Base-by-base conservation (phyloP, 2,113 vertebrate genomes). In the Clarias gariepinus region DNA sequence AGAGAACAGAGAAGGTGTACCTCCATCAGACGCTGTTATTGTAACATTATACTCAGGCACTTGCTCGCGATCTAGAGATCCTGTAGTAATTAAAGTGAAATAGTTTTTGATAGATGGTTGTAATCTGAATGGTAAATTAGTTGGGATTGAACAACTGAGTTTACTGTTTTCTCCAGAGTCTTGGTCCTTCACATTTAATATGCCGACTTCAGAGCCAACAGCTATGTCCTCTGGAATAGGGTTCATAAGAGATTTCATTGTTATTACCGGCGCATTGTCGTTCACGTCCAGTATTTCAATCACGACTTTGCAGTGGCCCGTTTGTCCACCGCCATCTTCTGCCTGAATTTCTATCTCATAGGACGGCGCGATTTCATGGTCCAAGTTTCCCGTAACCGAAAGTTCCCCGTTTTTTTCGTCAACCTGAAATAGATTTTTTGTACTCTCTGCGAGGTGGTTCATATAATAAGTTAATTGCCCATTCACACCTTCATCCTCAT, bases 151-250 rank as follows among this genome's bases (percentile, higher is more conserved):
- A 25, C 95, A 96, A 11, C 90, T 66, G 0, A 90, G 92, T 15
- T 58, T 92, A 1, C 94, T 92, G 0, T 95, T 96, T 21, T 94
- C 90, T 0, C 92, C 94, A 0, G 93, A 91, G 60, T 96, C 95
- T 16, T 30, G 78, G 19, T 96, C 94, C 25, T 86, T 84, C 2
- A 95, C 92, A 3, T 93, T 94, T 73, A 96, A 93, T 11, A 95
- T 76, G 5, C 82, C 90, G 23, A 92, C 74, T 18, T 88, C 87
- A 11, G 89, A 85, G 10, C 83, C 87, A 10, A 87, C 66, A 19
- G 64, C 66, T 12, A 74, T 81, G 84, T 90, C 87, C 71, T 92
- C 91, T 15, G 91, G 64, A 53, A 92, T 57, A 16, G 85, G 87
- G 28, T 89, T 92, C 10, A 73, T 89, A 15, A 90, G 60, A 63